Evolutionary conservation across 2,888 invertebrate genomes (phyloP), one percentile per base, ranked within the genome.

Genomic region (Cryptophagus acutangulus): DNA sequence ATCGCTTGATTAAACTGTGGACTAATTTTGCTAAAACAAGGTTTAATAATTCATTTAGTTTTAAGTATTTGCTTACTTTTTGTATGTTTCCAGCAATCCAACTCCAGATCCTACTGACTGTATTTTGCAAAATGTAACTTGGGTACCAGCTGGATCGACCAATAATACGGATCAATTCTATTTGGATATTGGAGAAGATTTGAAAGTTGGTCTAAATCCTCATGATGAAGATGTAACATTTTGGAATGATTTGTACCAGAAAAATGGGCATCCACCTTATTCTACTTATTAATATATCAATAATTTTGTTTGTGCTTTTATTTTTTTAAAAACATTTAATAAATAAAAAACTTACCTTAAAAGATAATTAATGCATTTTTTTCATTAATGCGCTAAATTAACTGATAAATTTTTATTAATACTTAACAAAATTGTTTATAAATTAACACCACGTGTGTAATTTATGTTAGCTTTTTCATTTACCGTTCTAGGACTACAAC

Each of bases 21-120:
- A 54, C 53, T 1, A 56, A 56, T 39, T 56, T 56, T 35, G 52
- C 52, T 2, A 54, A 53, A 48, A 36, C 46, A 12, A 45, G 42
- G 55, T 55, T 42, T 48, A 40, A 10, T 6, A 15, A 15, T n/a
- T 20, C 20, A 20, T 6, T 38, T 31, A 18, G 10, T 13, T 29
- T 16, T 17, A 18, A 28, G 12, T 18, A n/a, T n/a, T n/a, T n/a
- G n/a, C n/a, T n/a, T n/a, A n/a, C n/a, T n/a, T n/a, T n/a, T n/a
- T n/a, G n/a, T n/a, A n/a, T 42, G 48, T 29, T 37, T n/a, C n/a
- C n/a, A 53, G 50, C 2, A 46, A 53, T 34, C 55, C 52, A 4
- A 55, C 55, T 3, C 55, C 52, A 1, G 4, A 17, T 6, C 46
- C 51, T n/a, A n/a, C n/a, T 17, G 18, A 24, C 10, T 3, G 10